A percentile compares a stretch with the other conserved stretches of the same genome.
Evolutionary conservation across 2,113 vertebrate species (phyloP).

Genomic region (Neolamprologus fasciatus): DNA sequence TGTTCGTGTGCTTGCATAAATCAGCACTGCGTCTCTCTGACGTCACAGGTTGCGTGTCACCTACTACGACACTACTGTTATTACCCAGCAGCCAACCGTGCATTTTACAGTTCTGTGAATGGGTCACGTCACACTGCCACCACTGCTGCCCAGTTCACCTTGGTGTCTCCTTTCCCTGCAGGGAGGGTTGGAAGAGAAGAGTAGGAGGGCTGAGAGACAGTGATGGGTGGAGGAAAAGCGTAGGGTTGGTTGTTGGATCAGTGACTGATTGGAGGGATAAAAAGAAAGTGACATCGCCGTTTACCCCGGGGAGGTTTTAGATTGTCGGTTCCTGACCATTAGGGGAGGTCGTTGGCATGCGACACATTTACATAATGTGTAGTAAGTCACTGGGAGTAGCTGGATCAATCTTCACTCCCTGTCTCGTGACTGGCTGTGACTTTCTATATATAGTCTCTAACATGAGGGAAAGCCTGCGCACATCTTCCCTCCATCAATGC

Average conservation of each 20-base stretch:
- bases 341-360: not conserved
- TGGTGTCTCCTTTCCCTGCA: constrained; percentile 10
- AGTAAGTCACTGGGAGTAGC: not conserved
- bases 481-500: not conserved
- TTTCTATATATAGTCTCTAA: not conserved
- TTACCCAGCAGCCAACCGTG: not conserved
- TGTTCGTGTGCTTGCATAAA: not conserved
- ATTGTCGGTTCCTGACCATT: not conserved
- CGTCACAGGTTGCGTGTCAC: not conserved
- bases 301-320: not conserved
- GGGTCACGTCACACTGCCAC: not conserved
- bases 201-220: not conserved
- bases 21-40: not conserved
- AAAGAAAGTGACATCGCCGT: not conserved
- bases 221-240: not conserved
- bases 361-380: not conserved
- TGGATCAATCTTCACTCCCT: not conserved
- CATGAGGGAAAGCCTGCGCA: not conserved
- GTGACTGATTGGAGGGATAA: not conserved
- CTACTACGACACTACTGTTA: not conserved
- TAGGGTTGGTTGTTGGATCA: not conserved
- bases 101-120: not conserved
- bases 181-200: not conserved
- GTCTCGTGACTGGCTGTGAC: not conserved
- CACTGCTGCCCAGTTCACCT: constrained; percentile 21